phyloP scores from a whole-genome alignment of 2,888 invertebrate species.

The Caenorhabditis angaria region DNA sequence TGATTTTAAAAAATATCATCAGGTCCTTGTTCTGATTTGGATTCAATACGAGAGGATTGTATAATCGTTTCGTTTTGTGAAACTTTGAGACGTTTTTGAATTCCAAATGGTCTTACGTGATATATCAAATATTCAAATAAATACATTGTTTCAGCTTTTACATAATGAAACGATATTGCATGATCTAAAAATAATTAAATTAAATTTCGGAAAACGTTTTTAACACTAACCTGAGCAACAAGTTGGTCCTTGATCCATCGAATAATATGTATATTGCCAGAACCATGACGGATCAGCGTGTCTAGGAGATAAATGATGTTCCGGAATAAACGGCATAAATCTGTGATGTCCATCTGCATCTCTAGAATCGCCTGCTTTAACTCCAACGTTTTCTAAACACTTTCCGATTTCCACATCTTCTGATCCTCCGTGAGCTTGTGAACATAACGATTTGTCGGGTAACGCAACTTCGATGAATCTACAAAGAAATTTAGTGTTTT shows the following conservation, averaged over 20 bases:
- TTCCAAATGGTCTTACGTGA: constrained; percentile 82
- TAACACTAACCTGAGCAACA: constrained; percentile 59
- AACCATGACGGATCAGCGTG: constrained; percentile 86
- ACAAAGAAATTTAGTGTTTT: background rate
- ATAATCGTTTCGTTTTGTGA: constrained; percentile 43
- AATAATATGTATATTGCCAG: constrained; percentile 91
- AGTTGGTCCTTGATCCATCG: constrained; percentile 79
- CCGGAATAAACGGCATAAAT: too few relatives aligned
- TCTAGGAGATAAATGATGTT: constrained; percentile 84
- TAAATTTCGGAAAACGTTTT: too few relatives aligned
- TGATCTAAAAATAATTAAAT: constrained; percentile 84
- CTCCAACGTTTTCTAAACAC: constrained; percentile 86
- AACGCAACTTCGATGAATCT: constrained; percentile 80
- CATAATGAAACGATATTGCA: constrained; percentile 93
- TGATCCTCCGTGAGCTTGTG: constrained; percentile 76
- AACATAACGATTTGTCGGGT: constrained; percentile 80
- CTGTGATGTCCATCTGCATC: constrained; percentile 84
- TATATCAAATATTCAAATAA: constrained; percentile 92
- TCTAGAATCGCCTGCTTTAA: constrained; percentile 86
- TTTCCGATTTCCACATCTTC: constrained; percentile 93
- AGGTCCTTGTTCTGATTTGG: constrained; percentile 37
- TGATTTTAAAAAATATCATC: constrained; percentile 40
- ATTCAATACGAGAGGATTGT: constrained; percentile 42
- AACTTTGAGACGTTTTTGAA: constrained; percentile 7
- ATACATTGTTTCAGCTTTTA: constrained; percentile 86